Evolutionary conservation across 2,113 vertebrate genomes (phyloP).

Genomic region (Phalacrocorax carbo): DNA sequence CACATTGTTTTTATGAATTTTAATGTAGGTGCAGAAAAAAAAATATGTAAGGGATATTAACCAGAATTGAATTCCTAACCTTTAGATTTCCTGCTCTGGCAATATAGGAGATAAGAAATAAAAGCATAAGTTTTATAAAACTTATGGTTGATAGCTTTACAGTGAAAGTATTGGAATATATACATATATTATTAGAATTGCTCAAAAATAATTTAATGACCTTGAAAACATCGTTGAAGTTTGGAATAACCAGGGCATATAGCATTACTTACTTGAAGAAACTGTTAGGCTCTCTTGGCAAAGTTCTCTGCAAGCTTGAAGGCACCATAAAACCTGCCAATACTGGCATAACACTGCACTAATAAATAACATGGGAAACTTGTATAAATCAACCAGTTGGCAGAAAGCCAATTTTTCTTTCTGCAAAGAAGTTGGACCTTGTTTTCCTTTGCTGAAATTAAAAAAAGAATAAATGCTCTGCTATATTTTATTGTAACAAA

Average conservation of each 20-base stretch:
- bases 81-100: background rate
- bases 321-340: background rate
- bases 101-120: background rate
- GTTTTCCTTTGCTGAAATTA: background rate
- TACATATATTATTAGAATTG: background rate
- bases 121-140: background rate
- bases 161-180: background rate
- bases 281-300: background rate
- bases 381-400: background rate
- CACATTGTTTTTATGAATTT: background rate
- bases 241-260: background rate
- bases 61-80: background rate
- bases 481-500: background rate
- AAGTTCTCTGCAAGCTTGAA: background rate
- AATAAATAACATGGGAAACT: background rate
- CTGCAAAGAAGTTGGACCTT: background rate
- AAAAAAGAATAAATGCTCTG: fast-evolving
- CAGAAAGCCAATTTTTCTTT: background rate
- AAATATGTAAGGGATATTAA: background rate
- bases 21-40: background rate
- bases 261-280: background rate
- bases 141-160: background rate
- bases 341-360: background rate
- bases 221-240: background rate
- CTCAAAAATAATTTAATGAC: background rate